Conservation (phyloP, 2,797 vertebrate species). For the Schizopygopsis pylzovi region DNA sequence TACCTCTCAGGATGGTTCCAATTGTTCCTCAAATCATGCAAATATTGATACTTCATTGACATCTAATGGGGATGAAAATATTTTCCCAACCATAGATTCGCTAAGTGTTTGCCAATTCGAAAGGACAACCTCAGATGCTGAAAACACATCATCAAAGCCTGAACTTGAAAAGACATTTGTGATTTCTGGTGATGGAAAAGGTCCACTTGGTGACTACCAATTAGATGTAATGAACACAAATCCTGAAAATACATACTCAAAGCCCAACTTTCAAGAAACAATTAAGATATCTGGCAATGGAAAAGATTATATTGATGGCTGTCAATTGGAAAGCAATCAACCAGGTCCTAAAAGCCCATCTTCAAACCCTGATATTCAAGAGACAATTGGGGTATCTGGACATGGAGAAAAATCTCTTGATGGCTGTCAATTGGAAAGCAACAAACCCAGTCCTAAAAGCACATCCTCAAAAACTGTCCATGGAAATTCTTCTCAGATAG, state of each 20-base stretch:
- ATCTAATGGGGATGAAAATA: conserved; percentile 4
- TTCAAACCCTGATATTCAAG: conserved; percentile 44
- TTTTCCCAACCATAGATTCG: not conserved
- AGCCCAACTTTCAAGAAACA: conserved; percentile 42
- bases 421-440: conserved; percentile 22
- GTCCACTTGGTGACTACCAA: not conserved
- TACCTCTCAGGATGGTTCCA: not conserved
- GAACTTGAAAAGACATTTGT: conserved; percentile 31
- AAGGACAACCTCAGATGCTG: conserved; percentile 25
- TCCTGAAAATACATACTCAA: conserved; percentile 40
- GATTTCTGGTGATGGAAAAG: not conserved
- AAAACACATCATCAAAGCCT: conserved; percentile 49
- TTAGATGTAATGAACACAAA: conserved; percentile 30
- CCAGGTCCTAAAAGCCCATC: conserved; percentile 44
- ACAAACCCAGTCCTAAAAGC: conserved; percentile 29
- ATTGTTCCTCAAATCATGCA: conserved; percentile 25
- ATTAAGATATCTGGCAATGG: not conserved
- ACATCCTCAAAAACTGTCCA: conserved; percentile 45
- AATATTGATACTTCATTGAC: not conserved
- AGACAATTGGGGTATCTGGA: not conserved
- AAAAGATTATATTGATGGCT: not conserved
- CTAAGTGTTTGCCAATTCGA: conserved; percentile 25
- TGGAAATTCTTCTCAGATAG: conserved; percentile 26
- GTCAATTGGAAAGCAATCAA: conserved; percentile 17
- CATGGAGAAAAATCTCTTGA: not conserved